Conservation (phyloP, 2,113 vertebrate genomes). For the Pyrgilauda ruficollis region DNA sequence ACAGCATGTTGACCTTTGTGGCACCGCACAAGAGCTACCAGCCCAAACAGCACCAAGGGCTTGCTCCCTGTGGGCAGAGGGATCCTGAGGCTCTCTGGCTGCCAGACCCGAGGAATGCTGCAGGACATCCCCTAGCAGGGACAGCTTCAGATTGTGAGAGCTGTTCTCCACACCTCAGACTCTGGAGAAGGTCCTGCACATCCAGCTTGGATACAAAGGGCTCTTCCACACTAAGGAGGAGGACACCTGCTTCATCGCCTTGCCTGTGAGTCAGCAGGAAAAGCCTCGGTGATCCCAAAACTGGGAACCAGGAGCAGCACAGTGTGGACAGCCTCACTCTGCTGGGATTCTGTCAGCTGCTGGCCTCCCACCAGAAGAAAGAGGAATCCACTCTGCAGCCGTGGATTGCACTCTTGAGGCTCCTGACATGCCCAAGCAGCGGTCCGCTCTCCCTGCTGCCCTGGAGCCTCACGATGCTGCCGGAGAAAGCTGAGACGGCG, state of each 20-base stretch:
- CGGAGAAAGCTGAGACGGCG: rapidly evolving
- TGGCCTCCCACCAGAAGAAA: background rate
- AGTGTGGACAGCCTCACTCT: rapidly evolving
- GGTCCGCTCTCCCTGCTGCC: background rate
- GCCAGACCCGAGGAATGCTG: background rate
- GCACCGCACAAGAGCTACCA: background rate
- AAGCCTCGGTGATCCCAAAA: background rate
- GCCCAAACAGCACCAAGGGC: rapidly evolving
- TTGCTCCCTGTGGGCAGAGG: background rate
- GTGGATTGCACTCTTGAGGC: background rate
- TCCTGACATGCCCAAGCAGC: background rate
- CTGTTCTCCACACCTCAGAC: background rate
- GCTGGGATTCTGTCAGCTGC: background rate
- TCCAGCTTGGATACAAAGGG: background rate
- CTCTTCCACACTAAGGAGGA: background rate
- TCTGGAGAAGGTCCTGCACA: background rate
- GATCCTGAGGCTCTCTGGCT: background rate
- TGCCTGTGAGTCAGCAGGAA: background rate
- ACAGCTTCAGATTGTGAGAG: background rate
- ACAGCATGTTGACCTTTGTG: background rate
- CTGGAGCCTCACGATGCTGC: background rate
- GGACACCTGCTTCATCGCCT: background rate
- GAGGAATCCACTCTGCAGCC: background rate
- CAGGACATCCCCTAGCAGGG: background rate
- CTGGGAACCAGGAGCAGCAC: background rate